phyloP scores from a whole-genome alignment of 23 tunicate species.

The Pegea sp. region DNA sequence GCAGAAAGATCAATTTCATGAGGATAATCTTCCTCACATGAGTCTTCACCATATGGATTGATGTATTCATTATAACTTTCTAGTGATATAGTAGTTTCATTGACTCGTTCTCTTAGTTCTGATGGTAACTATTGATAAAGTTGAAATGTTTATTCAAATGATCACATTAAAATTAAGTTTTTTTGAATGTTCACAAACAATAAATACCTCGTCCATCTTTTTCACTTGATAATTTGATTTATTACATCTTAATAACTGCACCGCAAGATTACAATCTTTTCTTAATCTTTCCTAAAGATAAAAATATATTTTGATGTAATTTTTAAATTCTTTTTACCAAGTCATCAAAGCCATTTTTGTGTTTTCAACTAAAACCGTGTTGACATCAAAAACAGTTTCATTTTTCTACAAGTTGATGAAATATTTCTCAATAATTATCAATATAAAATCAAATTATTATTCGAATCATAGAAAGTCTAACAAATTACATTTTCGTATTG shows the following conservation, averaged over 20 bases:
- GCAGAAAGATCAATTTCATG: no score
- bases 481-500: conserved; percentile 52
- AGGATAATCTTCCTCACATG: conserved; percentile 18
- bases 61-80: conserved; percentile 64
- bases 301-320: no score
- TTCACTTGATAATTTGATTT: conserved; percentile 23
- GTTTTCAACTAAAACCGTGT: no score
- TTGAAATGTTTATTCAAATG: no score
- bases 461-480: no score
- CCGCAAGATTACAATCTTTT: conserved; percentile 82
- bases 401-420: no score
- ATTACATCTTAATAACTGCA: conserved; percentile 52
- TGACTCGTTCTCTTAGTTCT: conserved; percentile 24
- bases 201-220: conserved; percentile 11
- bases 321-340: no score
- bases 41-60: conserved; percentile 55
- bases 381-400: no score
- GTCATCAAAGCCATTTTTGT: no score
- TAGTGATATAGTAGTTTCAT: conserved; percentile 16
- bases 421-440: no score
- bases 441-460: no score
- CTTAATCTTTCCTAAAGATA: conserved; percentile 44
- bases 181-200: background rate
- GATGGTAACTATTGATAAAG: conserved; percentile 49
- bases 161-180: no score